These are phyloP conservation scores for Zonotrichia leucophrys DNA, from an alignment of 2,113 vertebrate species.

Conservation along the genomic window DNA sequence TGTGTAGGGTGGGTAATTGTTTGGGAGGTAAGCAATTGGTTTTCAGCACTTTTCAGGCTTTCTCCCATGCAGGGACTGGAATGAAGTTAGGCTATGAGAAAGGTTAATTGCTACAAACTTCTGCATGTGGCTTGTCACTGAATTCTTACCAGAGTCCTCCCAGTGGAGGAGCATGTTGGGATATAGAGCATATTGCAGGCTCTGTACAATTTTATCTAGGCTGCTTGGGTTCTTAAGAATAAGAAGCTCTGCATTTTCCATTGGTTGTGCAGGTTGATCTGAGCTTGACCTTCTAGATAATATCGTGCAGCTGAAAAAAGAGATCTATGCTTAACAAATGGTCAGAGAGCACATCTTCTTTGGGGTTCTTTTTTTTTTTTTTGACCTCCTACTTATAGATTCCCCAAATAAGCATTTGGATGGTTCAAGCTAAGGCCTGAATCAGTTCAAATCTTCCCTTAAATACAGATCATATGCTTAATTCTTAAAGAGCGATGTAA, in stretches of 20 bases:
- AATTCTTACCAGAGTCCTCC: not conserved
- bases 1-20: not conserved
- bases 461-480: not conserved
- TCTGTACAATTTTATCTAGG: not conserved
- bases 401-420: not conserved
- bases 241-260: not conserved
- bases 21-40: not conserved
- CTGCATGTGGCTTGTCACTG: fast-evolving
- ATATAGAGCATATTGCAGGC: not conserved
- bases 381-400: not conserved
- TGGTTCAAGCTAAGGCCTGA: not conserved
- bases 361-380: not conserved
- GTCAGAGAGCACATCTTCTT: not conserved
- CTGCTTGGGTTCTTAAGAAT: not conserved
- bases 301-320: not conserved
- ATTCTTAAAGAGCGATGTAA: not conserved
- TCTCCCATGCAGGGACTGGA: not conserved
- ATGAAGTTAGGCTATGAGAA: not conserved
- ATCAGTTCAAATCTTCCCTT: not conserved
- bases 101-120: not conserved
- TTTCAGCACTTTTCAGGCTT: not conserved
- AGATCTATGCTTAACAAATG: not conserved
- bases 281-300: not conserved
- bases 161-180: not conserved
- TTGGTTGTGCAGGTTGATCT: not conserved